Percentiles rank a stretch among this genome's conserved stretches.
These are phyloP conservation scores for Acanthosoma haemorrhoidale DNA, from an alignment of 2,888 invertebrate species.

Conservation along the genomic window DNA sequence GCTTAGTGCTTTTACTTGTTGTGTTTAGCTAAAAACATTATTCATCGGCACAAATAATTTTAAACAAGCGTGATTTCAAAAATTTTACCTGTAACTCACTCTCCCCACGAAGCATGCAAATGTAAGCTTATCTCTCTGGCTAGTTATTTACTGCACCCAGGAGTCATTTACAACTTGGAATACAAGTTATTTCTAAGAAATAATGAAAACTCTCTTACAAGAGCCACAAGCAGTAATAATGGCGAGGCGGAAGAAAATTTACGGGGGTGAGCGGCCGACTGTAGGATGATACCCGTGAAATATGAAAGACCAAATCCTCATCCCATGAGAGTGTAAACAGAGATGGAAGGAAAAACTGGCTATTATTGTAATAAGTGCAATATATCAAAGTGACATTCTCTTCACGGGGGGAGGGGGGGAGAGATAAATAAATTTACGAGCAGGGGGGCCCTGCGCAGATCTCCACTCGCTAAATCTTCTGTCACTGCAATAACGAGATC, in stretches of 20 bases:
- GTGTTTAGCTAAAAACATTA: too few relatives aligned
- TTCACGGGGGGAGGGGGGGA: background rate
- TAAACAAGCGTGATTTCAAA: too few relatives aligned
- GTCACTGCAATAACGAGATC: background rate
- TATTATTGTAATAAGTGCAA: constrained; percentile 6
- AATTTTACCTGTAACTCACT: too few relatives aligned
- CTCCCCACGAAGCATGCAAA: too few relatives aligned
- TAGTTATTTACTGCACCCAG: too few relatives aligned
- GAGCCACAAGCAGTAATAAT: too few relatives aligned
- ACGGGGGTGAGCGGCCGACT: background rate
- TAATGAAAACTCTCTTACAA: background rate
- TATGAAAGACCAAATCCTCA: background rate
- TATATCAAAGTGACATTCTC: background rate
- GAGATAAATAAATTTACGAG: constrained; percentile 5
- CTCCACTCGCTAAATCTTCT: background rate
- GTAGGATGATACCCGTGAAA: background rate
- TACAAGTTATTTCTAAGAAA: too few relatives aligned
- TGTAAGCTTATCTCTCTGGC: too few relatives aligned
- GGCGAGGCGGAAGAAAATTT: background rate
- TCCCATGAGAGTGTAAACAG: background rate
- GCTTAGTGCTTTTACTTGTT: too few relatives aligned
- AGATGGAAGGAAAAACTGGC: constrained; percentile 1
- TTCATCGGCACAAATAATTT: too few relatives aligned
- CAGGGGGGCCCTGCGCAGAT: background rate
- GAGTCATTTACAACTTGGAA: background rate